Evolutionary conservation across 2,888 invertebrate genomes (phyloP), one percentile per base, ranked within the genome.

Genomic region (Aproaerema taeniolella): DNA sequence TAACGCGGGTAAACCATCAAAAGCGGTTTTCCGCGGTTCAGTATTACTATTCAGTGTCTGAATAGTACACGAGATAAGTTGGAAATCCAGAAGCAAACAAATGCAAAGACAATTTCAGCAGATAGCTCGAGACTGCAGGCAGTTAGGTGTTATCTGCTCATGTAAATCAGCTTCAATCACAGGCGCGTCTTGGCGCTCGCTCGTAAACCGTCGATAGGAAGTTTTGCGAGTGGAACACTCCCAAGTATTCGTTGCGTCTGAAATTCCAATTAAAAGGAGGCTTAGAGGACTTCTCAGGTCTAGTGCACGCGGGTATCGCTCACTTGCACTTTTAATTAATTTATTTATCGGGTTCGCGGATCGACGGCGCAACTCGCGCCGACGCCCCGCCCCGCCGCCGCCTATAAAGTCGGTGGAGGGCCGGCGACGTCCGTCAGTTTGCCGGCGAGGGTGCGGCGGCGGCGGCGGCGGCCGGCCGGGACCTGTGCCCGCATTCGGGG

Each of bases 291-390:
- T 69, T 71, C 70, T 67, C 72, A 74, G 77, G 79, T 69, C 58
- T 66, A 58, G 57, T 78, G 78, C 80, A 80, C 70, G 74, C 71
- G 63, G 26, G 60, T 79, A 85, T 86, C 86, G 78, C 79, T 87
- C 83, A 86, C 86, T 87, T 85, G 85, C 85, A 87, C 86, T 87
- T 86, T 85, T 87, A 87, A 87, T 87, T 87, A 86, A 87, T 87
- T 87, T 85, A 87, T 87, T 87, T 87, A 87, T 87, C 73, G 85
- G 74, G 78, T 81, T 74, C 82, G 81, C 77, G 77, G 70, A 76
- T 79, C 83, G 81, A 85, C 85, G 80, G 82, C 81, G 85, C 85
- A 81, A 82, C 78, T 79, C 85, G 80, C 67, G 78, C 67, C 64
- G 67, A 60, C 76, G 71, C 76, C 79, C 71, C 78, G 72, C 76